Evolutionary conservation across 2,113 vertebrate species (phyloP), one percentile per base, ranked within the genome.

Genomic region (Malurus elegans): DNA sequence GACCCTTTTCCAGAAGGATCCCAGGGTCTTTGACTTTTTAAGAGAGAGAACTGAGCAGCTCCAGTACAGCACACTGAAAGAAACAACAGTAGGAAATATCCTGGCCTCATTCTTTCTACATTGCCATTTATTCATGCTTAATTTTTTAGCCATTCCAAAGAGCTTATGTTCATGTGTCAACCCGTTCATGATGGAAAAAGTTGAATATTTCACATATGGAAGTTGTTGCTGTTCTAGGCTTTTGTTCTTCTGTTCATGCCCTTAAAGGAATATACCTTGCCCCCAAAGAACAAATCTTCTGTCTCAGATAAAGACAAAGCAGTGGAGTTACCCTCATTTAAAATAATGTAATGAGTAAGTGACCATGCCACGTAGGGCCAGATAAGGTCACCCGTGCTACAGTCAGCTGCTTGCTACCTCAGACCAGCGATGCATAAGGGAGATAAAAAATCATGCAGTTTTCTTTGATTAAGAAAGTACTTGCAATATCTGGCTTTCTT

Each of bases 391-490:
- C 9, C 44, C 3, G 2, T 60, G 92, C 51, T 80, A 26, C 69
- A 80, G 60, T 82, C 72, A 93, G 64, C 60, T 86, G 86, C 90
- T 84, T 88, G 90, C 75, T 25, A 80, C 57, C 62, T 87, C 57
- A 69, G 67, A 75, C 65, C 34, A 67, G 75, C 86, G 48, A 90
- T 79, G 79, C n/a, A 34, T 74, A 48, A 44, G 51, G 83, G 31
- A 94, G 44, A 94, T 28, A 29, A 84, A 83, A 73, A 93, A 45
- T 38, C 3, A 1, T 78, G 51, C 10, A 42, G 86, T 91, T 96
- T 88, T 71, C 69, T 90, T 88, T 90, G 67, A 86, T 80, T 82
- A 88, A 92, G 64, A 93, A 88, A 90, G 61, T 56, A 53, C 60
- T 80, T 64, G 72, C 48, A 67, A 23, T 94, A 74, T 86, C 36